Conservation (phyloP, 2,113 vertebrate species). For the Boleophthalmus pectinirostris region DNA sequence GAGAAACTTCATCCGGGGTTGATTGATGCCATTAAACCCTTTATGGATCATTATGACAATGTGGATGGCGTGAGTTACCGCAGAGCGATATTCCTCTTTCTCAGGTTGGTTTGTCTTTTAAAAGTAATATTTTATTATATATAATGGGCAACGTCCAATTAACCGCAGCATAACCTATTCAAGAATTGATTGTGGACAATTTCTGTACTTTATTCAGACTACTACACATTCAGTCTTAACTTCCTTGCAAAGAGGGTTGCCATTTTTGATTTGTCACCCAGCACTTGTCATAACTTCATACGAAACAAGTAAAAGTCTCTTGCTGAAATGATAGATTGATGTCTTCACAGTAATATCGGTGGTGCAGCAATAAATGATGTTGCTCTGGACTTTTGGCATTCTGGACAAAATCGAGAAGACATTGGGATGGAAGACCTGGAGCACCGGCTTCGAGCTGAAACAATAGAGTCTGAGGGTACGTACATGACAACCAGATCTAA, state of each 20-base stretch:
- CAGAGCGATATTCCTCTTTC: slow-evolving; percentile 88
- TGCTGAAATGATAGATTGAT: background rate
- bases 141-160: too few relatives aligned
- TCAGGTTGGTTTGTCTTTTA: slow-evolving; percentile 82
- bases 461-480: slow-evolving; percentile 81
- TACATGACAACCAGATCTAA: background rate
- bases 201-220: too few relatives aligned
- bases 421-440: slow-evolving; percentile 88
- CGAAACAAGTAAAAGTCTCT: background rate
- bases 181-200: too few relatives aligned
- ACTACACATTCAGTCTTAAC: too few relatives aligned
- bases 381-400: slow-evolving; percentile 87
- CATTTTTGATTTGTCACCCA: background rate
- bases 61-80: slow-evolving; percentile 64
- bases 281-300: background rate
- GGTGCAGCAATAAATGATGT: slow-evolving; percentile 86
- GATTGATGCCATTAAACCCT: slow-evolving; percentile 85
- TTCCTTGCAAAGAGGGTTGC: too few relatives aligned
- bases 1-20: slow-evolving; percentile 90
- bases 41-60: slow-evolving; percentile 75
- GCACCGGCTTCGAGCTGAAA: slow-evolving; percentile 78
- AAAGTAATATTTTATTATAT: background rate
- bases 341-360: slow-evolving; percentile 84
- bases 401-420: slow-evolving; percentile 85
- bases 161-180: background rate